Conservation (phyloP, 1,140 invertebrate genomes). For the Drosophila equinoxialis region DNA sequence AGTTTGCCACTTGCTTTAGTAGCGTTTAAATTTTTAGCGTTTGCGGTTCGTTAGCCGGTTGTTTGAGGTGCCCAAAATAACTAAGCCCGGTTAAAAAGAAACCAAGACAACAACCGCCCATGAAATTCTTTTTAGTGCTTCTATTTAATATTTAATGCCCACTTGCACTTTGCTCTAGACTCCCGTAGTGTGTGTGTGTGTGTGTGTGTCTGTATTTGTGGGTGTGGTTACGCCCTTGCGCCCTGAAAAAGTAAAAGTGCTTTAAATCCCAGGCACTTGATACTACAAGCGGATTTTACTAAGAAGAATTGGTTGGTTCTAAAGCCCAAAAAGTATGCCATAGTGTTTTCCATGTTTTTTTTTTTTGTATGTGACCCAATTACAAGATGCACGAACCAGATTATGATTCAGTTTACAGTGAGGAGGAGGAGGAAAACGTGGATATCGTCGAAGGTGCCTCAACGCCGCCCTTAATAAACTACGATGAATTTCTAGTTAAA, state of each 20-base stretch:
- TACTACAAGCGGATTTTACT: conserved; percentile 7
- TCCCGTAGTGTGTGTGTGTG: not conserved
- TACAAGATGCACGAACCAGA: conserved; percentile 66
- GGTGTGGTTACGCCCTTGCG: not conserved
- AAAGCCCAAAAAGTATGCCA: conserved; percentile 63
- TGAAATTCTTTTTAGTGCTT: conserved; percentile 1
- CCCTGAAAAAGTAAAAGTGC: conserved; percentile 7
- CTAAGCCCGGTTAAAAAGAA: not conserved
- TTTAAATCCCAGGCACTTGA: not conserved
- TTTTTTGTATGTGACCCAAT: not conserved
- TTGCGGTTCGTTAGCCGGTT: conserved; percentile 45
- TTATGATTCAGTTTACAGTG: conserved; percentile 68
- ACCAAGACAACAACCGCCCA: not conserved
- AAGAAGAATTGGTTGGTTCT: not conserved
- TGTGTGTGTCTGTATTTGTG: not conserved
- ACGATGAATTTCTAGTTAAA: conserved; percentile 65
- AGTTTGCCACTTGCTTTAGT: conserved; percentile 48
- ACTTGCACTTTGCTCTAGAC: not conserved
- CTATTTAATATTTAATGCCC: conserved; percentile 10
- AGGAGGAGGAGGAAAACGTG: conserved; percentile 42
- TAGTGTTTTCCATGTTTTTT: not conserved
- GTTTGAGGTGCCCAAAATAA: not conserved
- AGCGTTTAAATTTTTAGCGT: conserved; percentile 54
- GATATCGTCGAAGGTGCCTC: conserved; percentile 52
- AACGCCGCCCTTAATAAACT: conserved; percentile 65